Conservation (phyloP, 2,797 vertebrate genomes). For the Pristis pectinata region DNA sequence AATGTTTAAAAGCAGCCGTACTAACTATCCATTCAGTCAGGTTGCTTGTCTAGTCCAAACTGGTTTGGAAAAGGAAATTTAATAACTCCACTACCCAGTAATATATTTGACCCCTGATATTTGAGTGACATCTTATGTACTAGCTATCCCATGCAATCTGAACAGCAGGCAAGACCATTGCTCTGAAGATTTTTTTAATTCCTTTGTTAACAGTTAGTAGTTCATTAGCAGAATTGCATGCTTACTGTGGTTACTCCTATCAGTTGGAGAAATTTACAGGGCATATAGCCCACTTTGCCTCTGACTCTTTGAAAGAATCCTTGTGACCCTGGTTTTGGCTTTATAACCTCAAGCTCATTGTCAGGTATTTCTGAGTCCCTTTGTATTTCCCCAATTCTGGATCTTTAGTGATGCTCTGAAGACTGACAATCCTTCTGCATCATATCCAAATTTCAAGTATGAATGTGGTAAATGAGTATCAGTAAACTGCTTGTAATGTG, state of each 20-base stretch:
- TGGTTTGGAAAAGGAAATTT: not conserved
- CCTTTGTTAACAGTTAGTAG: no score
- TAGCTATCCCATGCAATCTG: not conserved
- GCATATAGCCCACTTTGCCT: no score
- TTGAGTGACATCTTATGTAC: not conserved
- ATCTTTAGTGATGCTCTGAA: no score
- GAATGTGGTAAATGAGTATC: no score
- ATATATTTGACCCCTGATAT: not conserved
- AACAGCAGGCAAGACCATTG: not conserved
- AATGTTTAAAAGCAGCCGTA: not conserved
- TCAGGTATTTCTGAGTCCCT: no score
- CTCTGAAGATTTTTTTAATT: no score
- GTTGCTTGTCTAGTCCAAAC: not conserved
- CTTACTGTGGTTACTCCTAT: not conserved
- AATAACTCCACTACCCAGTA: not conserved
- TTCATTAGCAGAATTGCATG: not conserved
- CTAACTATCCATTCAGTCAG: not conserved
- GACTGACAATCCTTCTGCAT: no score
- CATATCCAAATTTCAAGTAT: no score
- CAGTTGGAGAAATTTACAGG: not conserved
- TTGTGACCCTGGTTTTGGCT: no score
- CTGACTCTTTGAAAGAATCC: no score
- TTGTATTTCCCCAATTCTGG: no score
- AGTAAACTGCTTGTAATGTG: no score
- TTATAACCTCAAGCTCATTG: not conserved